These are phyloP conservation scores for Alfaro cultratus DNA, from an alignment of 2,797 vertebrate genomes.

Conservation along the genomic window DNA sequence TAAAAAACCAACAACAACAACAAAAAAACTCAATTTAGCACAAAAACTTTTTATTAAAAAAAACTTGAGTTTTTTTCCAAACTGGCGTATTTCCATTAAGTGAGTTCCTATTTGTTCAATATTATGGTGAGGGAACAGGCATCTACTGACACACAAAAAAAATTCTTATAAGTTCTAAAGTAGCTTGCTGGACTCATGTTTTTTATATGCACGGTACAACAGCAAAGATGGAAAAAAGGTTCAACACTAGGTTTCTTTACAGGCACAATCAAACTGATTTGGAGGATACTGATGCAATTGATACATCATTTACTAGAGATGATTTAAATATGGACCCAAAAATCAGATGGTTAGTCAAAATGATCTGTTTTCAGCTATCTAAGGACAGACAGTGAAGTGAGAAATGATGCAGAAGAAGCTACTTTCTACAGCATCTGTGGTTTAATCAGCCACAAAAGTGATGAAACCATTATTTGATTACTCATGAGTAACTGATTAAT, in stretches of 20 bases:
- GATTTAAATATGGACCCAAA: neutral
- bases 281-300: neutral
- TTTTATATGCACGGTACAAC: neutral
- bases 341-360: neutral
- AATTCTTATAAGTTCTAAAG: neutral
- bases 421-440: too few relatives aligned
- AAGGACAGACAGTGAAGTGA: neutral
- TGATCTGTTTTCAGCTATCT: neutral
- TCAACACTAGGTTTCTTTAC: neutral
- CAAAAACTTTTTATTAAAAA: too few relatives aligned
- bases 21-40: neutral
- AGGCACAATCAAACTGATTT: neutral
- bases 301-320: neutral
- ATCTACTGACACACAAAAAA: too few relatives aligned
- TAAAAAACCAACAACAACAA: too few relatives aligned
- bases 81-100: too few relatives aligned
- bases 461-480: too few relatives aligned
- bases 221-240: neutral
- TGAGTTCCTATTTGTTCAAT: too few relatives aligned
- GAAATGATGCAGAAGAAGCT: neutral
- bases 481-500: too few relatives aligned
- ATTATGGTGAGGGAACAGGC: too few relatives aligned
- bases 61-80: too few relatives aligned
- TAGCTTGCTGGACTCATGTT: neutral
- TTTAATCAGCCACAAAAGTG: too few relatives aligned